Base-by-base conservation (phyloP, 2,113 vertebrate species). In the Embiotoca jacksoni region DNA sequence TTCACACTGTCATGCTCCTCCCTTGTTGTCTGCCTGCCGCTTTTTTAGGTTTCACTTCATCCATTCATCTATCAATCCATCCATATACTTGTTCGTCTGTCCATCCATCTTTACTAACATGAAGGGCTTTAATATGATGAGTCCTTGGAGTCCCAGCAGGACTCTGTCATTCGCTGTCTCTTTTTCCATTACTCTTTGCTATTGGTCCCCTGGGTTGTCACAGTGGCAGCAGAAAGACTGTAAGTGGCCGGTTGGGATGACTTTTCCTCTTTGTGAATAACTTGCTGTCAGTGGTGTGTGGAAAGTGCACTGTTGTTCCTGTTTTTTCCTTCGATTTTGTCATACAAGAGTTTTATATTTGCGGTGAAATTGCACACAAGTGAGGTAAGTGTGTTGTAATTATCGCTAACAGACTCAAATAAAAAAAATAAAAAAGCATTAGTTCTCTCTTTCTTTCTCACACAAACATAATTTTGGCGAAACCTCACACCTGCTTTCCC, bases 401-500 rank as follows among this genome's bases (percentile, higher is more conserved):
- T 66, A 83, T 77, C 33, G 31, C 32, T 14, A 33, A 72, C 7
- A 69, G 46, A 66, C n/a, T 3, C 23, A 55, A 79, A 23, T 57
- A 67, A 57, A 11, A 13, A 50, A 41, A 41, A 81, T 39, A 69
- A 44, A 81, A 47, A 64, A 35, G 50, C 65, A 56, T 23, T 15
- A 15, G 32, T 41, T 56, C 30, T 61, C 33, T 61, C 31, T 44
- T 35, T 75, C 36, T 66, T 31, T 64, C 31, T 64, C 54, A 14
- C 33, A 37, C 53, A 64, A 11, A 61, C 16, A 78, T 9, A 35
- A 68, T 63, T 53, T 52, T 61, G 55, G 39, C 35, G 44, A 81
- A 75, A n/a, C 56, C 72, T 78, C 76, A 88, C 91, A 93, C 88
- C 92, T 94, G 93, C 78, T 82, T 88, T 92, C 83, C 83, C 87